Conservation (phyloP, 2,888 invertebrate species). For the Chrysolina oricalcia region DNA sequence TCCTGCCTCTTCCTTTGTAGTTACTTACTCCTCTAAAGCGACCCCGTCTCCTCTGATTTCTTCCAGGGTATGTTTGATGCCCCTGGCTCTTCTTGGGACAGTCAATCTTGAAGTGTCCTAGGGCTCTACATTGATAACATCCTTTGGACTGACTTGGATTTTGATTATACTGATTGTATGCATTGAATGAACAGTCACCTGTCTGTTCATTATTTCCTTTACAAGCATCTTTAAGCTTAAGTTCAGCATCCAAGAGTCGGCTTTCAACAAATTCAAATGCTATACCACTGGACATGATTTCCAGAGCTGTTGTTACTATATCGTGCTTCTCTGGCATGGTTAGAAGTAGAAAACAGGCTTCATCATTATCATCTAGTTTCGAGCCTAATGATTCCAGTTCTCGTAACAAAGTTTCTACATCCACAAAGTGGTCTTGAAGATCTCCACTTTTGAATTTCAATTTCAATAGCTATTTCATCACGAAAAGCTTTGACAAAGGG, state of each 20-base stretch:
- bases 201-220: background rate
- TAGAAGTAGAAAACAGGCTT: no score
- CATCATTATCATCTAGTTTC: no score
- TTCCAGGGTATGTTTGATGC: background rate
- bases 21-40: background rate
- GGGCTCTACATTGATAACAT: no score
- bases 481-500: background rate
- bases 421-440: background rate
- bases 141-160: no score
- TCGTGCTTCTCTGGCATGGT: background rate
- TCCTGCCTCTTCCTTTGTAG: background rate
- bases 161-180: no score
- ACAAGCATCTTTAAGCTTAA: conserved; percentile 11
- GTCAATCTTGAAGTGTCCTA: background rate
- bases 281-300: background rate
- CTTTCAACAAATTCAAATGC: conserved; percentile 5
- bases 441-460: background rate
- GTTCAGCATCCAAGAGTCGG: conserved; percentile 19
- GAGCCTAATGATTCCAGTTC: no score
- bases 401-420: no score
- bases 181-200: background rate
- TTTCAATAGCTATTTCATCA: background rate
- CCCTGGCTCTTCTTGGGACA: background rate
- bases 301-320: background rate
- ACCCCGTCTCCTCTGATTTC: no score